A percentile compares a stretch with the other conserved stretches of the same genome.
Evolutionary conservation across 2,888 invertebrate genomes (phyloP).

Genomic region (Dorcus hopei): DNA sequence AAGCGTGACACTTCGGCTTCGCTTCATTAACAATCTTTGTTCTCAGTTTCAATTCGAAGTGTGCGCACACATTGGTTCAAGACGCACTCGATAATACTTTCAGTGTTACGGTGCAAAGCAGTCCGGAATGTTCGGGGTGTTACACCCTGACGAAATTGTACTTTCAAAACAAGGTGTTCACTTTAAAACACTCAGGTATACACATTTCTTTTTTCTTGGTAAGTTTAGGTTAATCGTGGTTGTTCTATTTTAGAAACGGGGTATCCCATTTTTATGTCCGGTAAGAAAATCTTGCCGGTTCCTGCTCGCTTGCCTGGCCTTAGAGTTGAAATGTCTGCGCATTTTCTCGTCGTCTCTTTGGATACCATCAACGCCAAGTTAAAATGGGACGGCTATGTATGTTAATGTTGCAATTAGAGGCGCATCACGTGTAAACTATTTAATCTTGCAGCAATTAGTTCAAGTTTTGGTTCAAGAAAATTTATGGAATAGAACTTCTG

Average conservation of each 20-base stretch:
- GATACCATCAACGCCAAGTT: conserved; percentile 66
- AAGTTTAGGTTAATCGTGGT: background rate
- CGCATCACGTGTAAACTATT: background rate
- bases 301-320: conserved; percentile 73
- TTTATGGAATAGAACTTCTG: conserved; percentile 76
- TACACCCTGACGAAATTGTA: conserved; percentile 59
- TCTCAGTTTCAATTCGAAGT: conserved; percentile 70
- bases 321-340: conserved; percentile 68
- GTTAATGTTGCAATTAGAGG: conserved; percentile 9
- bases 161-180: conserved; percentile 68
- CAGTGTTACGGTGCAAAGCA: conserved; percentile 60
- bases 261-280: conserved; percentile 31
- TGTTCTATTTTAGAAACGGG: conserved; percentile 27
- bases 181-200: conserved; percentile 53
- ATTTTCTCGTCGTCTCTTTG: conserved; percentile 65
- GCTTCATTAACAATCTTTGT: background rate
- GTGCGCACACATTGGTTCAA: conserved; percentile 70
- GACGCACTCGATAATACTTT: conserved; percentile 71
- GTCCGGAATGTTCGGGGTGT: conserved; percentile 54
- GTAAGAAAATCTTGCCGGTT: conserved; percentile 55
- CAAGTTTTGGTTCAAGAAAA: conserved; percentile 64
- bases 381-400: conserved; percentile 74
- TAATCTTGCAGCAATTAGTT: conserved; percentile 56
- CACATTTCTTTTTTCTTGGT: conserved; percentile 2
- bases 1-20: background rate